A percentile compares a stretch with the other conserved stretches of the same genome.
These are phyloP conservation scores for Frieseomelitta varia DNA, from an alignment of 1,140 invertebrate genomes.

Conservation along the genomic window DNA sequence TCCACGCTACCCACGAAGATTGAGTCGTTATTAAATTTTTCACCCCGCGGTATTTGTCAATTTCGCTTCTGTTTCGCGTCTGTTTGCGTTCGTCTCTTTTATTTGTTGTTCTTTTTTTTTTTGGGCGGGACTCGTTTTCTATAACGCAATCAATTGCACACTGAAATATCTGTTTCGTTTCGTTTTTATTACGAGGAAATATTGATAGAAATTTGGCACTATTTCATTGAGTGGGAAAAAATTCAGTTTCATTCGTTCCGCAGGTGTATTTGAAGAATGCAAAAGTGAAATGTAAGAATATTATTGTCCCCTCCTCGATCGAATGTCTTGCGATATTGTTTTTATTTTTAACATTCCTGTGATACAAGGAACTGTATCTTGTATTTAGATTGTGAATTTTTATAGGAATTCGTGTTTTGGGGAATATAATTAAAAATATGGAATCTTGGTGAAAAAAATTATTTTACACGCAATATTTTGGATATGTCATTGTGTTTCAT, in stretches of 20 bases:
- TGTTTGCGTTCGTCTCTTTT: not conserved
- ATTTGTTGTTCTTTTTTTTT: not conserved
- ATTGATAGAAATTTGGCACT: not conserved
- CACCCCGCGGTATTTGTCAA: not conserved
- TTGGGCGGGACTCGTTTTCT: not conserved
- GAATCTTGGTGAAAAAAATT: too few relatives aligned
- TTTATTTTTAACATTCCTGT: too few relatives aligned
- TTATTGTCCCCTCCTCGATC: too few relatives aligned
- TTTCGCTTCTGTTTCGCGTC: not conserved
- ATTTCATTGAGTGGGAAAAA: not conserved
- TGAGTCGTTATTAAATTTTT: conserved; percentile 1
- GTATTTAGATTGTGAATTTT: too few relatives aligned
- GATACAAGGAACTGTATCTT: too few relatives aligned
- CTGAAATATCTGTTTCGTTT: not conserved
- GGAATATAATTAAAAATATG: too few relatives aligned
- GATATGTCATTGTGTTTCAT: too few relatives aligned
- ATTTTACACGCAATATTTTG: too few relatives aligned
- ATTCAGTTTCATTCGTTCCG: not conserved
- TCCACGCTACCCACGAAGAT: not conserved
- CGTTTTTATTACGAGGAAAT: not conserved
- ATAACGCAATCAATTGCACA: not conserved
- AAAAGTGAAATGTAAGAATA: too few relatives aligned
- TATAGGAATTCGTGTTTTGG: too few relatives aligned
- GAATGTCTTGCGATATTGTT: too few relatives aligned
- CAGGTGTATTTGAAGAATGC: not conserved